Percentiles rank a stretch among this genome's conserved stretches.
phyloP scores from a whole-genome alignment of 2,797 vertebrate species.

The Galago senegalensis region DNA sequence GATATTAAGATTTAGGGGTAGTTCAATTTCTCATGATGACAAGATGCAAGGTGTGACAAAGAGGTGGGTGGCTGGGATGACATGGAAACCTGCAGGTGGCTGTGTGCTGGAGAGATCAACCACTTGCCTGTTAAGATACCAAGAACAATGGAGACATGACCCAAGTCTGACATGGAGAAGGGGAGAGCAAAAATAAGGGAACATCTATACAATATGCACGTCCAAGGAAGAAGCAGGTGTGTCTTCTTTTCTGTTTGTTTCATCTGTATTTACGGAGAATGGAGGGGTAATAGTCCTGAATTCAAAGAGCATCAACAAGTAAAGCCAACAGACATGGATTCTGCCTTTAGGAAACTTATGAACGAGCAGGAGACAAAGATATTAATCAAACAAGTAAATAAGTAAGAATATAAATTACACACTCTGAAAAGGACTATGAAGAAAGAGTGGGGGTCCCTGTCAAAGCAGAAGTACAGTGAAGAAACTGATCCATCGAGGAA shows the following conservation, averaged over 20 bases:
- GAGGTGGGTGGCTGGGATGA: not conserved
- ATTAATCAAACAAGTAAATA: not conserved
- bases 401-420: not conserved
- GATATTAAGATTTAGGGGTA: not conserved
- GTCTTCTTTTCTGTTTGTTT: not conserved
- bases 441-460: not conserved
- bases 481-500: not conserved
- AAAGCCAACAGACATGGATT: constrained; percentile 29
- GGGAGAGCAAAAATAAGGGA: not conserved
- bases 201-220: not conserved
- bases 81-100: not conserved
- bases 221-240: not conserved
- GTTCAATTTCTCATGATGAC: not conserved
- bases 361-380: not conserved
- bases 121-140: not conserved
- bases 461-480: not conserved
- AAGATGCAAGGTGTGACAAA: not conserved
- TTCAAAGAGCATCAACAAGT: not conserved
- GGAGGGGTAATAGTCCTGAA: not conserved
- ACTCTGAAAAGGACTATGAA: not conserved
- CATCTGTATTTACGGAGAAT: not conserved
- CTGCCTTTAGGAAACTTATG: not conserved
- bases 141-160: not conserved
- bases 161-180: not conserved
- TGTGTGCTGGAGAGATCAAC: not conserved